Percentiles rank a stretch among this genome's conserved stretches.
phyloP scores from a whole-genome alignment of 1,140 invertebrate species.

The Tetramorium parvispinum region DNA sequence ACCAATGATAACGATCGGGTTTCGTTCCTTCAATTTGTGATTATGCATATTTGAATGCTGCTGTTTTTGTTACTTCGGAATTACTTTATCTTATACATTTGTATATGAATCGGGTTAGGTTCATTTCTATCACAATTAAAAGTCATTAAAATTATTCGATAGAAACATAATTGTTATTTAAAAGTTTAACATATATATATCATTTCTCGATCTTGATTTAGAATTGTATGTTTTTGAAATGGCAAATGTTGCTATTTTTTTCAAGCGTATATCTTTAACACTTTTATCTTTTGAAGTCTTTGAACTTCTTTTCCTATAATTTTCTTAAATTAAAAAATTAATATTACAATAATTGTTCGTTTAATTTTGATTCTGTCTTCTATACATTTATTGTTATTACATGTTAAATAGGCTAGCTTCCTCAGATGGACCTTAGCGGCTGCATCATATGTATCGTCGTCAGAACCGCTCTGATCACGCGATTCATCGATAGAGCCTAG shows the following conservation, averaged over 20 bases:
- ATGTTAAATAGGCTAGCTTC: background rate
- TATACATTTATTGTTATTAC: background rate
- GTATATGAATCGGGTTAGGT: background rate
- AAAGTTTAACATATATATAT: background rate
- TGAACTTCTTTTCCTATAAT: background rate
- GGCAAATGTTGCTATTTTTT: background rate
- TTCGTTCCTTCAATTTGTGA: background rate
- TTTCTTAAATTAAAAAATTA: background rate
- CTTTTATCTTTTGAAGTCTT: background rate
- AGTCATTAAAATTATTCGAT: background rate
- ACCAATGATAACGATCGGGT: background rate
- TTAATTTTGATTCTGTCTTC: background rate
- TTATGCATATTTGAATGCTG: background rate
- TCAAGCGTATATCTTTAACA: background rate
- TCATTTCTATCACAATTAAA: background rate
- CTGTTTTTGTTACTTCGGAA: background rate
- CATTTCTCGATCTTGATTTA: background rate
- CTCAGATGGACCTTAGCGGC: background rate
- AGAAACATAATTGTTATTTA: background rate
- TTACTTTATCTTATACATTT: background rate
- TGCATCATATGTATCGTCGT: background rate
- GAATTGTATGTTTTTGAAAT: background rate
- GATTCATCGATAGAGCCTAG: background rate
- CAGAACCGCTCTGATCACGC: background rate
- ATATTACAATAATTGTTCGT: background rate